Evolutionary conservation across 2,113 vertebrate species (phyloP).

Genomic region (Equus przewalskii): DNA sequence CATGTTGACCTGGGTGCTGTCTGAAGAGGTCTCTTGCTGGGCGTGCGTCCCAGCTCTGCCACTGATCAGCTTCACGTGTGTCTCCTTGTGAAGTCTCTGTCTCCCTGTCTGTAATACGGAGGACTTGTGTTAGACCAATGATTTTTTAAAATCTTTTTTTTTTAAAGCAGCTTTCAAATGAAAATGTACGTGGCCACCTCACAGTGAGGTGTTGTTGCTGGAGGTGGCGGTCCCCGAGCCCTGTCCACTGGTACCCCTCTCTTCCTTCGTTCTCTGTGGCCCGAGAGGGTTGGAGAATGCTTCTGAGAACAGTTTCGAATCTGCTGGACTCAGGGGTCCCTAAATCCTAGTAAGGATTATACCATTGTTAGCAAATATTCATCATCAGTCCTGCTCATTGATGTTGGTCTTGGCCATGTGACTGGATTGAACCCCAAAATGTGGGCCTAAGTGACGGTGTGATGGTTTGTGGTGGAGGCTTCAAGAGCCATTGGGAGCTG

Average conservation of each 20-base stretch:
- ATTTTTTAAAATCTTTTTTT: neutral
- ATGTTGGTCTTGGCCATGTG: neutral
- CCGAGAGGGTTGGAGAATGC: neutral
- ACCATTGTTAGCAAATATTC: neutral
- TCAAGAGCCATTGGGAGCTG: neutral
- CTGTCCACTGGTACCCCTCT: no score
- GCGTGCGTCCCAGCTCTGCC: neutral
- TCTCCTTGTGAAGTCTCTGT: no score
- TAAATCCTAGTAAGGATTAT: neutral
- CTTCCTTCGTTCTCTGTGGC: no score
- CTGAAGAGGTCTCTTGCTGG: neutral
- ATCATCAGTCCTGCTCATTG: neutral
- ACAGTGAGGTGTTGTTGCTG: neutral
- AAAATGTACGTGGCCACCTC: neutral
- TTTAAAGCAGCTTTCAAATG: neutral
- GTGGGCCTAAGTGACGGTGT: neutral
- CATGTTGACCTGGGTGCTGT: rapidly evolving
- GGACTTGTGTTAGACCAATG: neutral
- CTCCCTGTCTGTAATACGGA: neutral
- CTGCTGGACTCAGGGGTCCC: no score
- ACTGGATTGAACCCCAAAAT: neutral
- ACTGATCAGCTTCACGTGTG: no score
- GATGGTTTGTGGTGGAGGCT: neutral
- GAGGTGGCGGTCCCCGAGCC: no score
- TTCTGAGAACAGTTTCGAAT: neutral